These are phyloP conservation scores for Calameuta pallipes DNA, from an alignment of 2,888 invertebrate species.

Conservation along the genomic window DNA sequence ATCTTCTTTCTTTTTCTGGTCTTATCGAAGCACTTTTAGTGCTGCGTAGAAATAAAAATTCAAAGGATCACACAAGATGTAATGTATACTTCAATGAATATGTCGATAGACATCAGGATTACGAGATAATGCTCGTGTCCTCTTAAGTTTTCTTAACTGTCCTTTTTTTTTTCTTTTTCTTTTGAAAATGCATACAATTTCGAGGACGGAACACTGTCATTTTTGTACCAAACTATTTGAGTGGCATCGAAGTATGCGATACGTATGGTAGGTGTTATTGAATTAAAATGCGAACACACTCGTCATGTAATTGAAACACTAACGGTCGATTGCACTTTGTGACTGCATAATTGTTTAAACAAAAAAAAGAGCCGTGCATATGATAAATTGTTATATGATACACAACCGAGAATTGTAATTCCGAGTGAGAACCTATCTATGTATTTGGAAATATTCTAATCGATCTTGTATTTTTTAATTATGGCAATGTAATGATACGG, in stretches of 20 bases:
- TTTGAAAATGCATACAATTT: not conserved
- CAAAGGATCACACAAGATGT: not conserved
- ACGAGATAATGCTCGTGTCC: not conserved
- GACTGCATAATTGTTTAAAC: not conserved
- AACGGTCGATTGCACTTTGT: not conserved
- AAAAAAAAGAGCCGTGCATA: not conserved
- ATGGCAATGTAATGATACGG: not conserved
- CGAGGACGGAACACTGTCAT: slow-evolving; percentile 35
- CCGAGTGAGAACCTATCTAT: not conserved
- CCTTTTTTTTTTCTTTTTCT: not conserved
- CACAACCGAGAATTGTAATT: not conserved
- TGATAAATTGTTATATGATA: not conserved
- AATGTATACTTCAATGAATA: not conserved
- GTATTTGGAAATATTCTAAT: not conserved
- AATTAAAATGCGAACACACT: not conserved
- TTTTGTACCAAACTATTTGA: slow-evolving; percentile 53
- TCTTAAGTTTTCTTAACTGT: not conserved
- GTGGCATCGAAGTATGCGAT: slow-evolving; percentile 37
- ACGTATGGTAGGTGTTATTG: slow-evolving; percentile 40
- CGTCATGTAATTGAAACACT: not conserved
- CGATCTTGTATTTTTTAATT: not conserved
- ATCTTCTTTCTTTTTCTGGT: not conserved
- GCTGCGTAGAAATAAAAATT: not conserved
- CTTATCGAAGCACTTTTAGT: not conserved
- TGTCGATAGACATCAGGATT: not conserved